A percentile compares a stretch with the other conserved stretches of the same genome.
These are phyloP conservation scores for Noctua janthe DNA, from an alignment of 2,888 invertebrate species.

Conservation along the genomic window DNA sequence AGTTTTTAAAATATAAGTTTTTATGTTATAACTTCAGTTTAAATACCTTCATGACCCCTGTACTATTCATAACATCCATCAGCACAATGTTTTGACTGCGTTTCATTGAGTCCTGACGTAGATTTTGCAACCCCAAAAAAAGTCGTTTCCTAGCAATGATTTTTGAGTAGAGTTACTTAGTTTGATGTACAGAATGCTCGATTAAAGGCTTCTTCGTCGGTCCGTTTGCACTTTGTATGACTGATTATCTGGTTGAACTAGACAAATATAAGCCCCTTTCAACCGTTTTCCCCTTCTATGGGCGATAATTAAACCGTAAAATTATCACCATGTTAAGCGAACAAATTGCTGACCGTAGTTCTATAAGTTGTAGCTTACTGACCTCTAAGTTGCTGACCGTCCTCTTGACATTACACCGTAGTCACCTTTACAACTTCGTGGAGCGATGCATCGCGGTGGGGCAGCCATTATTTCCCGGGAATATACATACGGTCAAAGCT, in stretches of 20 bases:
- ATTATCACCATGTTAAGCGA: neutral
- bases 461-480: conserved; percentile 47
- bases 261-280: neutral
- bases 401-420: conserved; percentile 28
- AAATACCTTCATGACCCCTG: too few species aligned
- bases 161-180: too few species aligned
- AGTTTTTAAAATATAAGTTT: too few species aligned
- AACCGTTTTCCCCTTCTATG: neutral
- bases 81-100: too few species aligned
- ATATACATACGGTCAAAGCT: conserved; percentile 45
- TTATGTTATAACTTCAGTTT: too few species aligned
- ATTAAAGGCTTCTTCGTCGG: too few species aligned
- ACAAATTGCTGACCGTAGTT: conserved; percentile 6
- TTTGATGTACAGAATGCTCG: too few species aligned
- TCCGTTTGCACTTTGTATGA: neutral
- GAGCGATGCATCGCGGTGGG: conserved; percentile 30
- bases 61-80: too few species aligned
- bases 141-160: too few species aligned
- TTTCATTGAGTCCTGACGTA: too few species aligned
- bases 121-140: too few species aligned
- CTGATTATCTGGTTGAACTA: neutral
- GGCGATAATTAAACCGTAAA: neutral
- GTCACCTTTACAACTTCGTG: conserved; percentile 37
- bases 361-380: conserved; percentile 11
- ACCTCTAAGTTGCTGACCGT: neutral